Conservation (phyloP, 23 tunicate genomes). For the Styela plicata region DNA sequence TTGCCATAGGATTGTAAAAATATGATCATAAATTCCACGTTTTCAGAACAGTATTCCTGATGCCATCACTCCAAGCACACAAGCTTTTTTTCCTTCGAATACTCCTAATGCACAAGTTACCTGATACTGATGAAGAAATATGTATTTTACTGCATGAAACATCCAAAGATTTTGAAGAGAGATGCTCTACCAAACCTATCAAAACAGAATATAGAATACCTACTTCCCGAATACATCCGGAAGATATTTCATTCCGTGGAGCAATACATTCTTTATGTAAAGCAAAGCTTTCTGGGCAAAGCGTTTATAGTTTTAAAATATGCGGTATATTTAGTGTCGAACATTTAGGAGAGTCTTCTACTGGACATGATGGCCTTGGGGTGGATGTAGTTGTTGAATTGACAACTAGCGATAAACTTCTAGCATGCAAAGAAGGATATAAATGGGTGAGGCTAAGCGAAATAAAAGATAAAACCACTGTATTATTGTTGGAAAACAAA, state of each 20-base stretch:
- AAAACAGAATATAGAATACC: neutral
- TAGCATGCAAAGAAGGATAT: neutral
- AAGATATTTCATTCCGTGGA: constrained; percentile 2
- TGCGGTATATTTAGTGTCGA: neutral
- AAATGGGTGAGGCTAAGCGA: neutral
- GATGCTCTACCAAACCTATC: neutral
- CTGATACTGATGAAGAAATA: neutral
- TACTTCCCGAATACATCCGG: constrained; percentile 13
- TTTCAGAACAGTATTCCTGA: neutral
- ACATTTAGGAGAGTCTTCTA: neutral
- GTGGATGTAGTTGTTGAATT: neutral
- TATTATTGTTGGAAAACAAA: neutral
- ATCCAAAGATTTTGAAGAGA: neutral
- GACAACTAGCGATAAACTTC: neutral
- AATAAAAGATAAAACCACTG: neutral
- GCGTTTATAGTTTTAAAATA: neutral
- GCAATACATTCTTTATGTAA: neutral
- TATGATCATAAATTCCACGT: too few relatives aligned
- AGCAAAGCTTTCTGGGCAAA: neutral
- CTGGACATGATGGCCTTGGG: constrained; percentile 1
- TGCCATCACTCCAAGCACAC: neutral
- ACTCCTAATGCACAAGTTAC: neutral
- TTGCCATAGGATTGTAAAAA: too few relatives aligned
- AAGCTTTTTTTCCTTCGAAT: neutral
- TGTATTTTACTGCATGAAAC: neutral